These are phyloP conservation scores for Nephotettix cincticeps DNA, from an alignment of 1,140 invertebrate species.

Conservation along the genomic window DNA sequence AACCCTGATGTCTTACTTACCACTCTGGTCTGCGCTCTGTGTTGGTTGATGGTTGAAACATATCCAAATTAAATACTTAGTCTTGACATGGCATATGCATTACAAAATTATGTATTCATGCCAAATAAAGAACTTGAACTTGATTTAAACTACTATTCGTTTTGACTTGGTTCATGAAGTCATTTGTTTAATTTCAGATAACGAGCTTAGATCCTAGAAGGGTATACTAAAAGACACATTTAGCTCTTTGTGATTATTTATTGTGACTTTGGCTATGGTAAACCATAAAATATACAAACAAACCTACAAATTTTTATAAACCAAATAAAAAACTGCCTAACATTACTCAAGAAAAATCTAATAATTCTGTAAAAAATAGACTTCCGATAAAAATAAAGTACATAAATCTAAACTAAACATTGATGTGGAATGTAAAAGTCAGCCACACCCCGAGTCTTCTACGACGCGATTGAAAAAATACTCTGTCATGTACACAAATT, in stretches of 20 bases:
- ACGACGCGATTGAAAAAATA: slow-evolving; percentile 4
- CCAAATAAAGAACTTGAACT: too few species aligned
- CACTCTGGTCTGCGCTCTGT: too few species aligned
- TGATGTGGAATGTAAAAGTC: slow-evolving; percentile 25
- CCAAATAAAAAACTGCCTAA: slow-evolving; percentile 1
- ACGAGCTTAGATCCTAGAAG: too few species aligned
- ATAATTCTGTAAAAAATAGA: slow-evolving; percentile 23
- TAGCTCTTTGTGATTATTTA: slow-evolving; percentile 22
- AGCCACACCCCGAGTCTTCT: slow-evolving; percentile 5
- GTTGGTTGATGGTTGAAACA: too few species aligned
- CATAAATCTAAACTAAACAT: not conserved
- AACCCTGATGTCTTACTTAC: too few species aligned
- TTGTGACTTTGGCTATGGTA: slow-evolving; percentile 27
- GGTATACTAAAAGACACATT: not conserved
- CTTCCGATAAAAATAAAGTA: slow-evolving; percentile 22
- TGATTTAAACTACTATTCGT: too few species aligned
- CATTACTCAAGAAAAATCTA: slow-evolving; percentile 11
- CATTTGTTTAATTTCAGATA: too few species aligned
- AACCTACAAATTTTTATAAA: not conserved
- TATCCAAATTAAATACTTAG: too few species aligned
- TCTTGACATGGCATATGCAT: too few species aligned
- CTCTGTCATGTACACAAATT: slow-evolving; percentile 25
- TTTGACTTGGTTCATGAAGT: too few species aligned
- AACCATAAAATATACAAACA: slow-evolving; percentile 24
- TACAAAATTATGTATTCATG: too few species aligned